Evolutionary conservation across 2,888 invertebrate genomes (phyloP).

Genomic region (Drosophila rellima): DNA sequence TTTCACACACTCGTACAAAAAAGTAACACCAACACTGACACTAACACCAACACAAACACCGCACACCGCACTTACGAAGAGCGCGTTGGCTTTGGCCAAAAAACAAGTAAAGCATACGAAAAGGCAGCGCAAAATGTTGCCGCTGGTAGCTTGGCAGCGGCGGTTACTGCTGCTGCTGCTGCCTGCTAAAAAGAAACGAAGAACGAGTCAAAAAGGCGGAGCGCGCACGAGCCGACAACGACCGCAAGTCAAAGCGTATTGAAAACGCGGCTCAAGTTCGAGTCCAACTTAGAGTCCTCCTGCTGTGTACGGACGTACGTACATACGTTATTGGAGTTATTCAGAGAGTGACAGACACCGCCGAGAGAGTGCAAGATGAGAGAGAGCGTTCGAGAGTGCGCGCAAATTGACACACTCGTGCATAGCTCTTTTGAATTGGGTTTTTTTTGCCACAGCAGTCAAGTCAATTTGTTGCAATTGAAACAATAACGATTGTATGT

Average conservation of each 20-base stretch:
- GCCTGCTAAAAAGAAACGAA: slow-evolving; percentile 57
- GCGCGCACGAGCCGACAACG: slow-evolving; percentile 71
- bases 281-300: slow-evolving; percentile 69
- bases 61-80: slow-evolving; percentile 43
- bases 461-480: slow-evolving; percentile 78
- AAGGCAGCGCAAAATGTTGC: slow-evolving; percentile 64
- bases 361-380: slow-evolving; percentile 3
- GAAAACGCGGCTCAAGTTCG: slow-evolving; percentile 77
- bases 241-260: slow-evolving; percentile 82
- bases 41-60: slow-evolving; percentile 34
- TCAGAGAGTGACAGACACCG: slow-evolving; percentile 20
- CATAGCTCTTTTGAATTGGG: slow-evolving; percentile 32
- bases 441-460: slow-evolving; percentile 27
- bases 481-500: slow-evolving; percentile 75
- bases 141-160: slow-evolving; percentile 39
- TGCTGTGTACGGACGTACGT: too few species aligned
- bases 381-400: slow-evolving; percentile 37
- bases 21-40: slow-evolving; percentile 38
- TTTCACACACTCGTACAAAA: slow-evolving; percentile 60
- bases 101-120: slow-evolving; percentile 67
- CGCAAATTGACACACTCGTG: slow-evolving; percentile 30
- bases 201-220: slow-evolving; percentile 52
- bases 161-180: slow-evolving; percentile 32
- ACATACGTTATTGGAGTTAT: slow-evolving; percentile 32
- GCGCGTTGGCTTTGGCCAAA: slow-evolving; percentile 43